Evolutionary conservation across 1,140 invertebrate genomes (phyloP).

Genomic region (Limonius californicus): DNA sequence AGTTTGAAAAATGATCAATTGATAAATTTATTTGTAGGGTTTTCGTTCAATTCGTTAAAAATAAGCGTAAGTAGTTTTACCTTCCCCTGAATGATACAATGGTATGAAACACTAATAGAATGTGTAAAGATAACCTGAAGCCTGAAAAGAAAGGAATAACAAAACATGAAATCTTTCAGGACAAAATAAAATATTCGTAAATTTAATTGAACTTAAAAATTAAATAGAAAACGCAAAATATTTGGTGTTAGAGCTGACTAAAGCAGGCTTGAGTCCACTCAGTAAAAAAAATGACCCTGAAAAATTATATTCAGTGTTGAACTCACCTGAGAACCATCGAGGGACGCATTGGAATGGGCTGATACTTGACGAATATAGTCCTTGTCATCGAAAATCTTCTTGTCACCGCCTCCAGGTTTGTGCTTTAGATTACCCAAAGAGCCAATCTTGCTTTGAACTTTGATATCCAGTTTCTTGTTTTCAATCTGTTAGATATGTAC

Average conservation of each 20-base stretch:
- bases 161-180: neutral
- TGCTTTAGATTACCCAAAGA: conserved; percentile 93
- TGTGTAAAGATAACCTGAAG: conserved; percentile 53
- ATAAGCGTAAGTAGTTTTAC: neutral
- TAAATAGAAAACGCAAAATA: neutral
- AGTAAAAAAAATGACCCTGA: neutral
- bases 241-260: neutral
- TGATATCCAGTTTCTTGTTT: conserved; percentile 79
- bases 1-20: too few species aligned
- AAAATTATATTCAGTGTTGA: conserved; percentile 2
- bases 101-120: conserved; percentile 48
- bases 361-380: conserved; percentile 85
- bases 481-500: conserved; percentile 67
- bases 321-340: conserved; percentile 65
- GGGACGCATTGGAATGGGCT: conserved; percentile 57
- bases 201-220: too few species aligned
- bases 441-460: conserved; percentile 83
- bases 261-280: neutral
- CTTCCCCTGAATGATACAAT: conserved; percentile 9
- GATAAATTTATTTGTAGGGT: too few species aligned
- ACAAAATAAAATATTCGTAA: too few species aligned
- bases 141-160: conserved; percentile 46
- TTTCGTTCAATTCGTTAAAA: too few species aligned
- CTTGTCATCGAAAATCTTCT: conserved; percentile 92
- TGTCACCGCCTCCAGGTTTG: conserved; percentile 88